Evolutionary conservation across 53 echinoderm and acorn worm genomes (phyloP).

Genomic region (Arbacia lixula): DNA sequence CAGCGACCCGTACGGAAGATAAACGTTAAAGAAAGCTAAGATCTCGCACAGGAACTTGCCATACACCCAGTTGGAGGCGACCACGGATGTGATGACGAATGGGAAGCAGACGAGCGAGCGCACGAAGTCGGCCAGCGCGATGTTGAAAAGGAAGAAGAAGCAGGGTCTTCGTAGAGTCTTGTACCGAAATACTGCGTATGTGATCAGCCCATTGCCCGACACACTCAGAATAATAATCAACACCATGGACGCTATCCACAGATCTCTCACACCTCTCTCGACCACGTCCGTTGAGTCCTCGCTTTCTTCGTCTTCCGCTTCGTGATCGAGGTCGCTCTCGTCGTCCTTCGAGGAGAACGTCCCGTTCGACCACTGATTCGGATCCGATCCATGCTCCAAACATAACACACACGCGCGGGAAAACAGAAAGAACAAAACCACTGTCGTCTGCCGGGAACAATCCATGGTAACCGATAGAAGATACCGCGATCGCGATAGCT

Average conservation of each 20-base stretch:
- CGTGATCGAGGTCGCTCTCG: background rate
- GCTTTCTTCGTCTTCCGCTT: background rate
- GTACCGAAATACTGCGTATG: constrained; percentile 78
- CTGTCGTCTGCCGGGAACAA: constrained; percentile 13
- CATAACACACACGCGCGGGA: constrained; percentile 30
- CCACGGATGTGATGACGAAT: constrained; percentile 80
- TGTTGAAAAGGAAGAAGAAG: constrained; percentile 96
- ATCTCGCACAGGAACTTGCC: constrained; percentile 92
- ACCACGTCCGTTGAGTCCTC: constrained; percentile 25
- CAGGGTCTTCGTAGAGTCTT: constrained; percentile 80
- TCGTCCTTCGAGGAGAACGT: constrained; percentile 20
- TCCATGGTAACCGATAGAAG: background rate
- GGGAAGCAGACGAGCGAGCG: constrained; percentile 86
- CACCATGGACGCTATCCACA: constrained; percentile 84
- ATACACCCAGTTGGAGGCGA: constrained; percentile 80
- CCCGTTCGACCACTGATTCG: constrained; percentile 16
- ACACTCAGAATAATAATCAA: constrained; percentile 83
- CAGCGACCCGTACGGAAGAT: constrained; percentile 86
- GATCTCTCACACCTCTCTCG: constrained; percentile 66
- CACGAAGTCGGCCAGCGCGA: constrained; percentile 89
- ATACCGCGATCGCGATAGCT: constrained; percentile 2
- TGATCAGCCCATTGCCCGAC: constrained; percentile 80
- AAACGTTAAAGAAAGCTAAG: constrained; percentile 93
- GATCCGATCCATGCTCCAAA: constrained; percentile 9
- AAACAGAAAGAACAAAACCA: constrained; percentile 21